A percentile compares a stretch with the other conserved stretches of the same genome.
Conservation (phyloP, 23 tunicate genomes). For the Phallusia fumigata region DNA sequence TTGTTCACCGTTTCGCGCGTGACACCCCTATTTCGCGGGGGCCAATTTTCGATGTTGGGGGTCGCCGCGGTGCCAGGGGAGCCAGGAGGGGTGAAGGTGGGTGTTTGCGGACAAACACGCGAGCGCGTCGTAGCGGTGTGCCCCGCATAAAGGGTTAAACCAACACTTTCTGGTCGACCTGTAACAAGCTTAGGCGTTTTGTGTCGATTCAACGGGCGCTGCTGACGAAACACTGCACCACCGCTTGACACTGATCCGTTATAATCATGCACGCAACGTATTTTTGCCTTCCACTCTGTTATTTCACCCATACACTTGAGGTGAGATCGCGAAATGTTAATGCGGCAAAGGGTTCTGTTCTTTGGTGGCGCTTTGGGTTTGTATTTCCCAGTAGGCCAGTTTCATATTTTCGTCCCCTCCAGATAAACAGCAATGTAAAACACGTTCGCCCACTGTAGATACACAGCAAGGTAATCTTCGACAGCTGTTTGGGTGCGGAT, state of each 20-base stretch:
- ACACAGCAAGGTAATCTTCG: no score
- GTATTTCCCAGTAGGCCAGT: no score
- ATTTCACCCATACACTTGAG: no score
- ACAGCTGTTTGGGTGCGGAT: no score
- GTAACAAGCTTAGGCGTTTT: slow-evolving; percentile 9
- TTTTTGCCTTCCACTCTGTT: background rate
- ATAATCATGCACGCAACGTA: background rate
- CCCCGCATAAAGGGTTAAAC: slow-evolving; percentile 6
- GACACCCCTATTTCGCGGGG: background rate
- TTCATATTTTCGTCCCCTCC: no score
- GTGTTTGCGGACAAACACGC: background rate
- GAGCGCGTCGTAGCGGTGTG: background rate
- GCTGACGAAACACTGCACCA: background rate
- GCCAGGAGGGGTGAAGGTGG: background rate
- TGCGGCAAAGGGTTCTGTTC: no score
- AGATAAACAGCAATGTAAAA: no score
- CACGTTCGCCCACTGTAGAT: no score
- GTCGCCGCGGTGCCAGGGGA: background rate
- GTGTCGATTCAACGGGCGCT: background rate
- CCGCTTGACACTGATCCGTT: slow-evolving; percentile 12
- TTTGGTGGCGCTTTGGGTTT: no score
- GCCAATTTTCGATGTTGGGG: slow-evolving; percentile 12
- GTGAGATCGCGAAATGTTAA: no score
- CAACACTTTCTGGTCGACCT: slow-evolving; percentile 11
- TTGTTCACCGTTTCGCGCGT: background rate